Conservation (phyloP, 1,140 invertebrate genomes). For the Drosophila sulfurigaster region DNA sequence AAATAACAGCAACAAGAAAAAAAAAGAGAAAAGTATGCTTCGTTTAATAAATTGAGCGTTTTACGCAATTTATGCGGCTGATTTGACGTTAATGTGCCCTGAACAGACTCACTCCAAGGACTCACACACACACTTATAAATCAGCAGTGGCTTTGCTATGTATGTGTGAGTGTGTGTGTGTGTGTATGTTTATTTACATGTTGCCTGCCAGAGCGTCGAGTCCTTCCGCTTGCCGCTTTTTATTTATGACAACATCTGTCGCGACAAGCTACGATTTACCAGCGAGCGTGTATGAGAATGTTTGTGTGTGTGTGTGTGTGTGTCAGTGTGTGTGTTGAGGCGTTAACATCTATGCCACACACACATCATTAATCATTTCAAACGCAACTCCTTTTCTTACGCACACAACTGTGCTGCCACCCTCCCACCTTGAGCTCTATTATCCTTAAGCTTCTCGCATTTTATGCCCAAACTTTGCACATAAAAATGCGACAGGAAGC, state of each 20-base stretch:
- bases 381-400: constrained; percentile 57
- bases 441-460: constrained; percentile 27
- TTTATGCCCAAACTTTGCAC: constrained; percentile 59
- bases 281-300: neutral
- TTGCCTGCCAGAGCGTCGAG: constrained; percentile 23
- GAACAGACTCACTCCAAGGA: constrained; percentile 55
- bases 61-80: constrained; percentile 84
- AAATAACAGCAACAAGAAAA: neutral
- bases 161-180: constrained; percentile 34
- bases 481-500: constrained; percentile 26
- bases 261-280: constrained; percentile 45
- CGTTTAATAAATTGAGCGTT: constrained; percentile 82
- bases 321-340: constrained; percentile 49
- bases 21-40: constrained; percentile 49
- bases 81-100: constrained; percentile 84
- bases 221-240: constrained; percentile 65
- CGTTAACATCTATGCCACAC: constrained; percentile 70
- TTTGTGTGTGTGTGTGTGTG: constrained; percentile 25
- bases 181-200: constrained; percentile 77
- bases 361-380: constrained; percentile 82
- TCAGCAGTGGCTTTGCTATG: constrained; percentile 34
- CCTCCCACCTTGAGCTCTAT: constrained; percentile 25
- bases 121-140: constrained; percentile 54
- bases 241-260: constrained; percentile 83
- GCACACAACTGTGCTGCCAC: constrained; percentile 35